phyloP scores from a whole-genome alignment of 2,797 vertebrate species.

The Apogon talboti region DNA sequence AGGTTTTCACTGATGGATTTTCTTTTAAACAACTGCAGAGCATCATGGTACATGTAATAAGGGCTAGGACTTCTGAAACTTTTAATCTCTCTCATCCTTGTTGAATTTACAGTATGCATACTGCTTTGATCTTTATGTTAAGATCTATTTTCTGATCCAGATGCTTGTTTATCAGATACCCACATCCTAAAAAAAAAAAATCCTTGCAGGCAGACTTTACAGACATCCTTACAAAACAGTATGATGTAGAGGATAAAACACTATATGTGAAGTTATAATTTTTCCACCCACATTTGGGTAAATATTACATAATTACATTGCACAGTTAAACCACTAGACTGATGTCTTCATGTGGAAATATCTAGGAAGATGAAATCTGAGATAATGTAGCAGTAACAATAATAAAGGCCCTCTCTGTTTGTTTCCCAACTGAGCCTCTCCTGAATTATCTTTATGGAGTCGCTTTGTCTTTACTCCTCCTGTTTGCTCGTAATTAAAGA shows the following conservation, averaged over 20 bases:
- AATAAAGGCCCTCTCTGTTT: slow-evolving; percentile 28
- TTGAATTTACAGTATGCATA: no score
- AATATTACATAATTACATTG: slow-evolving; percentile 17
- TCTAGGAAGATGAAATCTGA: slow-evolving; percentile 23
- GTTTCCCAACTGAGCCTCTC: slow-evolving; percentile 31
- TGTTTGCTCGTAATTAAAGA: slow-evolving; percentile 67
- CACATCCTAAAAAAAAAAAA: not conserved
- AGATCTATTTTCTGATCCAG: not conserved
- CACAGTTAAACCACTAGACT: not conserved
- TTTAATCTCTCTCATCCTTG: not conserved
- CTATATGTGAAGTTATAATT: not conserved
- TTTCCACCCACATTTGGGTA: slow-evolving; percentile 3
- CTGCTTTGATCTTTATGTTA: no score
- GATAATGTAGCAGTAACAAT: slow-evolving; percentile 17
- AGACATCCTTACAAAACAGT: no score
- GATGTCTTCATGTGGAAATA: slow-evolving; percentile 17
- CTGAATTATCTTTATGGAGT: slow-evolving; percentile 40
- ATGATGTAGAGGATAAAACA: not conserved
- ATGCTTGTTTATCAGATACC: not conserved
- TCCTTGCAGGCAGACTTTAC: not conserved
- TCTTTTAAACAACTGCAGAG: not conserved
- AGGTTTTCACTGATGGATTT: slow-evolving; percentile 14
- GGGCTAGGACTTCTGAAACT: not conserved
- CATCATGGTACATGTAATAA: slow-evolving; percentile 1
- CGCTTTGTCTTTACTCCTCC: slow-evolving; percentile 34